Evolutionary conservation across 2,113 vertebrate genomes (phyloP).

Genomic region (Mormyrus lacerda): DNA sequence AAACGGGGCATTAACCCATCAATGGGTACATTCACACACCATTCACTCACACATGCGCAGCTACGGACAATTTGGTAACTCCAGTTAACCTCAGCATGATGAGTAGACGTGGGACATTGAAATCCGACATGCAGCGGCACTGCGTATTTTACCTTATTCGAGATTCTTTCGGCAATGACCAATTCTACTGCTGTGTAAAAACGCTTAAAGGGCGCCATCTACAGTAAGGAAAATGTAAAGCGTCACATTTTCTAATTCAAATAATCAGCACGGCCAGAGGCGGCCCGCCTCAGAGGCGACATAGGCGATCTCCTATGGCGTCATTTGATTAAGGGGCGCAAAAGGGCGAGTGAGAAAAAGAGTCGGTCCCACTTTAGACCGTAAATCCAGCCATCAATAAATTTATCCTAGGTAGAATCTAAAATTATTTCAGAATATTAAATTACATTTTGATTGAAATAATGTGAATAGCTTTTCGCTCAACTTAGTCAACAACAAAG

Average conservation of each 20-base stretch:
- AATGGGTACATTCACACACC: background rate
- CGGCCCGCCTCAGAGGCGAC: background rate
- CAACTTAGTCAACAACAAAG: background rate
- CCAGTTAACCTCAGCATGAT: background rate
- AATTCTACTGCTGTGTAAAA: background rate
- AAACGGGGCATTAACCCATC: background rate
- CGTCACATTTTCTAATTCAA: background rate
- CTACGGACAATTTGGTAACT: background rate
- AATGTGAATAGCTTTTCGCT: background rate
- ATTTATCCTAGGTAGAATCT: background rate
- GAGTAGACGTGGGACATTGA: background rate
- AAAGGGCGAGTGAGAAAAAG: background rate
- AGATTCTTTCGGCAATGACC: background rate
- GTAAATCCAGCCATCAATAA: background rate
- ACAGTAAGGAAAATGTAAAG: background rate
- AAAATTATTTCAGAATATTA: background rate
- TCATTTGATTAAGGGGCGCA: background rate
- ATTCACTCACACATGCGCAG: background rate
- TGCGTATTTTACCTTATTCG: background rate
- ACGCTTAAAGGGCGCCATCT: background rate
- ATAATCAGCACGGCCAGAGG: background rate
- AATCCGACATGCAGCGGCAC: background rate
- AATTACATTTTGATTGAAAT: background rate
- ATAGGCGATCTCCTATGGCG: background rate
- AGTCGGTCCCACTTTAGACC: background rate